Evolutionary conservation across 1,140 invertebrate genomes (phyloP).

Genomic region (Heterodera carotae): DNA sequence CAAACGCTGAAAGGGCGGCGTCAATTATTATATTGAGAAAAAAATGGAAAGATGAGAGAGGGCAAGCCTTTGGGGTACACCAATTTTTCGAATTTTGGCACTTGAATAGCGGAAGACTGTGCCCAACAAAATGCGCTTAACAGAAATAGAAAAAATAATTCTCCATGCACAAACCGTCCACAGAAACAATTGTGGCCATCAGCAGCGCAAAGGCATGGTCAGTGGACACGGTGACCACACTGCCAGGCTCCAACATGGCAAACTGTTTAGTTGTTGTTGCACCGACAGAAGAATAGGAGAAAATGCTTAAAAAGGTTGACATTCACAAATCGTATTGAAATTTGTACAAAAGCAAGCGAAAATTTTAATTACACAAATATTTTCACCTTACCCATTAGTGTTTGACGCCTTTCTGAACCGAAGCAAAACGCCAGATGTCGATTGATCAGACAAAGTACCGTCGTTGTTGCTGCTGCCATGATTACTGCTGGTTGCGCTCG

Average conservation of each 20-base stretch:
- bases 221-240: constrained; percentile 21
- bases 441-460: neutral
- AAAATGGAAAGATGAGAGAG: too few species aligned
- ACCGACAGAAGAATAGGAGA: neutral
- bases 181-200: constrained; percentile 14
- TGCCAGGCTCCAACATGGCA: neutral
- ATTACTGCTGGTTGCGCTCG: too few species aligned
- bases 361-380: too few species aligned
- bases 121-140: too few species aligned
- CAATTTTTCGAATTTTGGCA: too few species aligned
- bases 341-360: too few species aligned
- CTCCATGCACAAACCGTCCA: constrained; percentile 9
- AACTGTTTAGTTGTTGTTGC: neutral
- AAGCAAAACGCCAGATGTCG: neutral
- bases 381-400: neutral
- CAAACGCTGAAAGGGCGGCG: neutral
- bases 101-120: too few species aligned
- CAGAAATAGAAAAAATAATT: too few species aligned
- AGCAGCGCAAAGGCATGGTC: constrained; percentile 15
- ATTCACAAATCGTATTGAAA: too few species aligned
- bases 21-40: too few species aligned
- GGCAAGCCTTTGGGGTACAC: too few species aligned
- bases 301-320: neutral
- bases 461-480: neutral
- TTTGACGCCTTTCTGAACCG: neutral